Conservation (phyloP, 2,797 vertebrate species). For the Bryconaethiops microstoma region DNA sequence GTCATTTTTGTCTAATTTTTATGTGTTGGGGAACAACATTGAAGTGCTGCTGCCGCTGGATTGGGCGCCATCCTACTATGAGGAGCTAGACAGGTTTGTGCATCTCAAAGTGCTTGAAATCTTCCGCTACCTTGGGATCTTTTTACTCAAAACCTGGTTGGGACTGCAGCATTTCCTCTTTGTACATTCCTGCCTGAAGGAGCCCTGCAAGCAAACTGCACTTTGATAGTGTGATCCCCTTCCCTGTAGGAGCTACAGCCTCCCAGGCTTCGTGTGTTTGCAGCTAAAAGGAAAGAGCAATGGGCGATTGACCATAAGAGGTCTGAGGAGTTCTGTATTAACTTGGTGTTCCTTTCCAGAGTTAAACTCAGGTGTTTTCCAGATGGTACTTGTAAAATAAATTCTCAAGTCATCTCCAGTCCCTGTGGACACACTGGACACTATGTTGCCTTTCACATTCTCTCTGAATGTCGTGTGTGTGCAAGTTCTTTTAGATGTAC, state of each 20-base stretch:
- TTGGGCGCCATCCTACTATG: not conserved
- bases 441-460: slow-evolving; percentile 68
- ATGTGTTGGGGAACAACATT: not conserved
- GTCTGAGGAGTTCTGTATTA: slow-evolving; percentile 4
- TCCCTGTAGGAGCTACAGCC: slow-evolving; percentile 24
- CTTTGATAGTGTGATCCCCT: slow-evolving; percentile 29
- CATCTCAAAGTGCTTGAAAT: slow-evolving; percentile 34
- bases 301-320: not conserved
- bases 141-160: not conserved
- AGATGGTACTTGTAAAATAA: slow-evolving; percentile 65
- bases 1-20: not conserved
- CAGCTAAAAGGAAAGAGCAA: slow-evolving; percentile 12
- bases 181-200: slow-evolving; percentile 18
- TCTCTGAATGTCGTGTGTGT: slow-evolving; percentile 73
- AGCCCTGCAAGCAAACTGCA: slow-evolving; percentile 40
- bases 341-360: slow-evolving; percentile 60
- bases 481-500: slow-evolving; percentile 50
- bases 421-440: slow-evolving; percentile 57
- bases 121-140: slow-evolving; percentile 29
- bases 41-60: slow-evolving; percentile 4
- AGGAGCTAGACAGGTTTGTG: not conserved
- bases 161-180: slow-evolving; percentile 16
- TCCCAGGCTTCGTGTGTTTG: slow-evolving; percentile 7
- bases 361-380: slow-evolving; percentile 76
- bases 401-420: slow-evolving; percentile 45